Evolutionary conservation across 1,140 invertebrate species (phyloP), one percentile per base, ranked within the genome.

Genomic region (Scaptomyza montana): DNA sequence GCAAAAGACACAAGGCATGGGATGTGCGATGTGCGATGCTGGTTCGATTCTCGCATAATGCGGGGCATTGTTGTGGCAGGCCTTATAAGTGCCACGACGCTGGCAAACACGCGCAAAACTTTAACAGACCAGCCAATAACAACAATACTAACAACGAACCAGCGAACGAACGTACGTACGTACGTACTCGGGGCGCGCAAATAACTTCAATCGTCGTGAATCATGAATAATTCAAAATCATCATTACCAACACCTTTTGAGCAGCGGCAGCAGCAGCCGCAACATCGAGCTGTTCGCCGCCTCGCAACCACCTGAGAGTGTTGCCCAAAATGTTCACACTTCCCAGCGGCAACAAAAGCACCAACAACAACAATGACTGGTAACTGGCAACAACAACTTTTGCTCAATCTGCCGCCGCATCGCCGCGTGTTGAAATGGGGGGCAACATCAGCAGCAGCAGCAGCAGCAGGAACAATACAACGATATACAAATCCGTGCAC

Each of bases 181-280:
- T 54, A 13, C 77, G 74, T 62, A 45, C 33, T 36, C 46, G 64
- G 45, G 65, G 84, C 84, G 79, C 80, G 84, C 84, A 87, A 87
- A 87, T 87, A 87, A 87, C 89, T 87, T 89, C 84, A 87, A 87
- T 87, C 84, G 82, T 87, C 82, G 84, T 87, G 84, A 87, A 87
- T 87, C 84, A 87, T 87, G 84, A 89, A 87, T 87, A 87, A 87
- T 87, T 87, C 84, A 87, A 87, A 87, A 87, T 87, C 84, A 87
- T 87, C 84, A 87, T 87, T 87, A 87, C 84, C 84, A 89, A 87
- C 84, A 87, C 84, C 84, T 87, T 87, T 87, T 78, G 81, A 86
- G 84, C 78, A 68, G 64, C 33, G 33, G 33, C 33, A 36, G 33
- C 33, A 36, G 33, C 30, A 30, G 30, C 30, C 21, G 21, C 21